Base-by-base conservation (phyloP, 2,113 vertebrate genomes). In the Spermophilus dauricus region DNA sequence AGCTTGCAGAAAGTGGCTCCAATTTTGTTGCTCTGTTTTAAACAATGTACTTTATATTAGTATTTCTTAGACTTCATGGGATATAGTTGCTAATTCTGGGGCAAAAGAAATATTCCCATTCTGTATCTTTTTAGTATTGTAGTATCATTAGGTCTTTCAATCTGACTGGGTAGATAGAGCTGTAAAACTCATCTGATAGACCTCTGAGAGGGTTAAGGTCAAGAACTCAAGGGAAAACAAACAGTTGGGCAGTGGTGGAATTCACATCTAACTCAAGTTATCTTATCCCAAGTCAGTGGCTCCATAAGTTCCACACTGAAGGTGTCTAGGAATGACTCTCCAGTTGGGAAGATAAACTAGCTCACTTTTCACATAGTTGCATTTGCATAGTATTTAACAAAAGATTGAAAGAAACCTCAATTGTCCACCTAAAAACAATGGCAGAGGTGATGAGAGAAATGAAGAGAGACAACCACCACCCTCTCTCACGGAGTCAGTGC, bases 281-380 rank as follows among this genome's bases (percentile, higher is more conserved):
- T 65, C 73, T 75, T 65, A 76, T 86, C 88, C 3, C 30, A 91
- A 77, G 39, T 45, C 51, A 93, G 12, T n/a, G 9, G 61, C 18
- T 95, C n/a, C 45, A 20, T 45, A 67, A 95, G 76, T 96, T 72
- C 73, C 65, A 37, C 26, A 42, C 22, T 90, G 4, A 28, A 84
- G 22, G 20, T 0, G 3, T 80, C 63, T 81, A 7, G 1, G 16
- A 72, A 14, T 83, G 45, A 2, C 45, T 37, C 13, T 51, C 26
- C n/a, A 26, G 14, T 48, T 75, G 37, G 34, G 18, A 91, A 48
- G 34, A 72, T 2, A 30, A 91, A 69, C 51, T 51, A 56, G 3
- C 5, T 53, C 18, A 9, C 10, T 86, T 91, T 69, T 96, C 72
- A 93, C 37, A 94, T 89, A 96, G 42, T 39, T 95, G 4, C 17